Base-by-base conservation (phyloP, 2,888 invertebrate species). In the Strigamia maritima region DNA sequence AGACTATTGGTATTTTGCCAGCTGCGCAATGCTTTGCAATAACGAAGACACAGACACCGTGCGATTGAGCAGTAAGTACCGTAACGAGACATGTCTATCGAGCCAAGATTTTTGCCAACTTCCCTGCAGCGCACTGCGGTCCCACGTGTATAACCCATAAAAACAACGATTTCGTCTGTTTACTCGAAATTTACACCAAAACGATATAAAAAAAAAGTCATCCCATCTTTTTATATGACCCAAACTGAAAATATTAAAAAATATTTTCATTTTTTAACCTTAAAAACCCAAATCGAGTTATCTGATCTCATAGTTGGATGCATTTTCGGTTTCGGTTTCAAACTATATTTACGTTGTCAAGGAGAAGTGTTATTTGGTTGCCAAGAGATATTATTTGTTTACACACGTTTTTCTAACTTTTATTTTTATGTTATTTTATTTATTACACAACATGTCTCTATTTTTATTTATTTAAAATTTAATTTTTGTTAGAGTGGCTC, bases 121-220 rank as follows among this genome's bases (percentile, higher is more conserved):
- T 49, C 49, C 49, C 49, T 49, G 49, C 49, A 49, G 49, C 49
- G 49, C 49, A 49, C 49, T 49, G 49, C 49, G 49, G 49, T n/a
- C 49, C 49, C 49, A 49, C 49, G 49, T 49, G 49, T n/a, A 31
- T 31, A 31, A 31, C 31, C 31, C 31, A 31, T 31, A 31, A 31
- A 31, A 31, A 2, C 40, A 44, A 44, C 14, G 6, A 44, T 44
- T 19, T 49, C 2, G 19, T 49, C n/a, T 49, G 49, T 49, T 49
- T 49, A 49, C 49, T 19, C 49, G 49, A 16, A 19, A 14, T 44
- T 44, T 31, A 31, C 31, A 16, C 40, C 40, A 35, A 35, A 10
- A 35, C 14, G 16, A 40, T 10, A 16, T 10, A 40, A 40, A 40
- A 40, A 40, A 40, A 16, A 40, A 31, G 3, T n/a, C 31, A 31